Conservation (phyloP, 1,140 invertebrate genomes). For the Caenorhabditis remanei region DNA sequence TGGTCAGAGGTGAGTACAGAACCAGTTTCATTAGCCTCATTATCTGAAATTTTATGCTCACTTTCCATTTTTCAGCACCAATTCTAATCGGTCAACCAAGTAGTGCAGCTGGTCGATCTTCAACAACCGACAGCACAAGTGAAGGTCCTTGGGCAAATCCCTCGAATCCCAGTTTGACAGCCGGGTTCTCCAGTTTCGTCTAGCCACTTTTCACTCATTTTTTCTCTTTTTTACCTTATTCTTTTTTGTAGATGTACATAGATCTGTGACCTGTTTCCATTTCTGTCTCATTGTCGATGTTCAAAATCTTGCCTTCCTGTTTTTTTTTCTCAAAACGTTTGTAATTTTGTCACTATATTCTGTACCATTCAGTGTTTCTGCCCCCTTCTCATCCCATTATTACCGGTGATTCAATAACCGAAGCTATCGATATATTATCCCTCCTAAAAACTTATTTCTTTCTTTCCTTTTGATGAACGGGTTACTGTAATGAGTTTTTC, state of each 20-base stretch:
- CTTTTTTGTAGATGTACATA: constrained; percentile 47
- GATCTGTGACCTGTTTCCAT: constrained; percentile 22
- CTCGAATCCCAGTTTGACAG: constrained; percentile 6
- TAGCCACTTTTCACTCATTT: neutral
- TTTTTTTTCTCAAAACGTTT: neutral
- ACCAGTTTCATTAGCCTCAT: neutral
- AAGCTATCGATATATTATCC: neutral
- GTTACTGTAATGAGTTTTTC: neutral
- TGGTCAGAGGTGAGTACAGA: constrained; percentile 41
- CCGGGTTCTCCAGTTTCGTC: constrained; percentile 46
- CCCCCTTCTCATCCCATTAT: constrained; percentile 13
- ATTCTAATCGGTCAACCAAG: constrained; percentile 27
- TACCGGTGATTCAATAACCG: constrained; percentile 29
- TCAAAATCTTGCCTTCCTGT: constrained; percentile 39
- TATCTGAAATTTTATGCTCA: neutral
- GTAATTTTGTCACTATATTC: neutral
- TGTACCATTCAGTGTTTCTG: constrained; percentile 25
- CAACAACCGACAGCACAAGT: constrained; percentile 28
- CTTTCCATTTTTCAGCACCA: neutral
- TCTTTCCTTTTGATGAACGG: neutral
- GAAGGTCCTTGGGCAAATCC: constrained; percentile 44
- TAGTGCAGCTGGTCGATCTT: constrained; percentile 25
- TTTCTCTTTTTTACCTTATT: neutral
- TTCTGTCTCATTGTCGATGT: constrained; percentile 29
- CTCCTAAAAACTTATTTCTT: neutral